These are phyloP conservation scores for Neotoma lepida DNA, from an alignment of 2,113 vertebrate genomes.

Conservation along the genomic window DNA sequence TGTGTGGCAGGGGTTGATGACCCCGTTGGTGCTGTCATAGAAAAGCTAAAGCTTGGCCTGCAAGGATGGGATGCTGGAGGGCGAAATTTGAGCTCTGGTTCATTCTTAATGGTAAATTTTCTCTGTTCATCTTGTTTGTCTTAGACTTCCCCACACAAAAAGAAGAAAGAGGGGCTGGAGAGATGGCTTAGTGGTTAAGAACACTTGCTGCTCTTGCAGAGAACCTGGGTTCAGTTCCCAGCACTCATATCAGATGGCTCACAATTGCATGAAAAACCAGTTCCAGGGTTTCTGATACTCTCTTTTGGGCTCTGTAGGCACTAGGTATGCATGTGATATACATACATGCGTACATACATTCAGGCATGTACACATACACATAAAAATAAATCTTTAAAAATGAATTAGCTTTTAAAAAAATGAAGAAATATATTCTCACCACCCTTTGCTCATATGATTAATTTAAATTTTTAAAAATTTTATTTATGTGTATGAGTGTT, in stretches of 20 bases:
- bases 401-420: not conserved
- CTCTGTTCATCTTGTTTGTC: not conserved
- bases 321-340: not conserved
- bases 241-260: not conserved
- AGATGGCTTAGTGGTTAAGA: not conserved
- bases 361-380: not conserved
- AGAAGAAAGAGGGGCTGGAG: not conserved
- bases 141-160: not conserved
- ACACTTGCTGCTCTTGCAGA: not conserved
- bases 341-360: not conserved
- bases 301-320: not conserved
- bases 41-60: not conserved
- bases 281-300: not conserved
- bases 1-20: too few relatives aligned
- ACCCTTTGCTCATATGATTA: not conserved
- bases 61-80: not conserved
- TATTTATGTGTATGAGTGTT: not conserved
- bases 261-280: not conserved
- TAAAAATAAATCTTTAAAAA: not conserved
- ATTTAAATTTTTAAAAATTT: not conserved
- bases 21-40: fast-evolving
- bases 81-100: not conserved
- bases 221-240: not conserved
- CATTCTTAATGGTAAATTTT: not conserved
- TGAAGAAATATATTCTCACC: not conserved